A percentile compares a stretch with the other conserved stretches of the same genome.
Conservation (phyloP, 2,888 invertebrate species). For the Eilema depressum region DNA sequence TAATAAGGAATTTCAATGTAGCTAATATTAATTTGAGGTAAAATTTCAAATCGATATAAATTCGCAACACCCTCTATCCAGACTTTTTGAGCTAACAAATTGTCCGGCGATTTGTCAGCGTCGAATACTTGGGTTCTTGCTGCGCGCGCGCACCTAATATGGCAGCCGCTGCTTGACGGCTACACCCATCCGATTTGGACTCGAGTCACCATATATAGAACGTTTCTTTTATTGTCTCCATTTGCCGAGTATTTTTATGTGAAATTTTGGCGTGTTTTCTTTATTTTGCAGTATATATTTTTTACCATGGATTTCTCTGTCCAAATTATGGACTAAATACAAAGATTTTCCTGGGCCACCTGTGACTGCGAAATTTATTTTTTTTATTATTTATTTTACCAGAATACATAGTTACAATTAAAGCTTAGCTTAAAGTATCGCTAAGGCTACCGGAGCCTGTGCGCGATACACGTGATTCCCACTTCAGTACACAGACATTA, state of each 20-base stretch:
- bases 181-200: constrained; percentile 65
- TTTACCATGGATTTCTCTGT: constrained; percentile 36
- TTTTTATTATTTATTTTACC: not conserved
- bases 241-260: constrained; percentile 59
- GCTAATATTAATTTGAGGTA: too few relatives aligned
- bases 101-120: constrained; percentile 83
- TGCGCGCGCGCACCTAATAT: constrained; percentile 74
- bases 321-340: constrained; percentile 40
- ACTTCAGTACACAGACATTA: too few relatives aligned
- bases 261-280: constrained; percentile 56
- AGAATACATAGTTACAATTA: too few relatives aligned
- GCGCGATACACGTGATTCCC: too few relatives aligned
- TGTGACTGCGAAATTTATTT: constrained; percentile 28
- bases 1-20: too few relatives aligned
- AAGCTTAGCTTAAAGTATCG: too few relatives aligned
- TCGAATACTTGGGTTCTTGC: constrained; percentile 75
- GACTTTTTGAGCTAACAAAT: constrained; percentile 74
- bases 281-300: constrained; percentile 41
- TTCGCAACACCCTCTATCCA: constrained; percentile 56
- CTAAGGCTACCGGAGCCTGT: too few relatives aligned
- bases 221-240: constrained; percentile 73
- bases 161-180: constrained; percentile 70
- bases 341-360: constrained; percentile 38
- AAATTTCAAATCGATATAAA: constrained; percentile 13
- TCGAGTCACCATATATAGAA: constrained; percentile 64